Conservation (phyloP, 1,140 invertebrate species). For the Drosophila pectinifera region DNA sequence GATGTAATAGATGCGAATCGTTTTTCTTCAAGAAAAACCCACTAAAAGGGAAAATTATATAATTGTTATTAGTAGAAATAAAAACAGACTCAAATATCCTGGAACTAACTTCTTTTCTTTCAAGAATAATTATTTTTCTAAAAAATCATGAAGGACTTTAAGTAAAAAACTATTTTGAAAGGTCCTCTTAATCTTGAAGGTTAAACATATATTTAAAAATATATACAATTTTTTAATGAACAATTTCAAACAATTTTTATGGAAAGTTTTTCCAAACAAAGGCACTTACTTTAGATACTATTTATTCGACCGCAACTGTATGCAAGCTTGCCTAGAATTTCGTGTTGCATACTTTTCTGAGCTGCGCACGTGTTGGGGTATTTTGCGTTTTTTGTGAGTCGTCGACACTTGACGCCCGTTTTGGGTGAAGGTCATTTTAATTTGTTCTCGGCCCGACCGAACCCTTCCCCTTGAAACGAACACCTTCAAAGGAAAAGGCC, state of each 20-base stretch:
- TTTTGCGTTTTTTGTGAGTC: slow-evolving; percentile 51
- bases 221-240: too few relatives aligned
- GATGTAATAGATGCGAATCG: not conserved
- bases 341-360: slow-evolving; percentile 52
- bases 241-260: not conserved
- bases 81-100: too few relatives aligned
- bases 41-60: not conserved
- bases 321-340: slow-evolving; percentile 26
- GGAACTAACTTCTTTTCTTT: too few relatives aligned
- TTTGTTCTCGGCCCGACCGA: slow-evolving; percentile 39
- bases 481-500: slow-evolving; percentile 37
- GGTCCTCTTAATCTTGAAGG: not conserved
- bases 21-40: not conserved
- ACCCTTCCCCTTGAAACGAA: slow-evolving; percentile 15
- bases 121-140: not conserved
- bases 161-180: too few relatives aligned
- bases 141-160: not conserved
- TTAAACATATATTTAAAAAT: not conserved
- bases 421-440: slow-evolving; percentile 72
- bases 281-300: not conserved
- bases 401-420: slow-evolving; percentile 60
- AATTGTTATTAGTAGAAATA: too few relatives aligned
- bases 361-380: slow-evolving; percentile 65
- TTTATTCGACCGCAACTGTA: not conserved
- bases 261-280: not conserved